Evolutionary conservation across 2,888 invertebrate species (phyloP), one percentile per base, ranked within the genome.

Genomic region (Lamellibrachia satsuma): DNA sequence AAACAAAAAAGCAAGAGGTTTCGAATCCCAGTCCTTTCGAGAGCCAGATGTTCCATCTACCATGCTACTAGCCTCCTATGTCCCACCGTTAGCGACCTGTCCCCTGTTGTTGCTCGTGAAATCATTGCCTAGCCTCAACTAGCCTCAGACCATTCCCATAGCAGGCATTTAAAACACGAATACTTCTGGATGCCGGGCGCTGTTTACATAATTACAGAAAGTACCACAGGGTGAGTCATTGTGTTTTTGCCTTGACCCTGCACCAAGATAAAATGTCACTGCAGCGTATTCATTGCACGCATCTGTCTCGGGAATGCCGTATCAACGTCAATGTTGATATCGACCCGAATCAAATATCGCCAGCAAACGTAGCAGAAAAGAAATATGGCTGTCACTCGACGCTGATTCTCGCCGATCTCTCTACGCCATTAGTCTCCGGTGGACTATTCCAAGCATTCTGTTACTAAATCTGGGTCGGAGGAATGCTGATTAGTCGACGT

Each of bases 241-340:
- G 3, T 75, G n/a, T 75, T 22, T 75, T 75, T 75, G 75, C 15
- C n/a, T 75, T 75, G 75, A 75, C 75, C 6, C 22, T 22, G 75
- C 75, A 15, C 22, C 75, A 75, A 75, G 75, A 75, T 75, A 75
- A 15, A 11, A 22, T 75, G n/a, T 75, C 75, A 15, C 15, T 75
- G 75, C 6, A 75, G n/a, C 75, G 22, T 75, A 15, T 11, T 6
- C 22, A 75, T 75, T 75, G n/a, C 75, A 75, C 75, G 75, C n/a
- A 75, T 75, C 75, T 75, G 15, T 75, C 75, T 75, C 75, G 75
- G 75, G 75, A 75, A 75, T 75, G n/a, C 75, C 22, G 75, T 22
- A 22, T 75, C 75, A 75, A 75, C 75, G 75, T 75, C 75, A 75
- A 75, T 75, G n/a, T 75, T 75, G 75, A 75, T 75, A 15, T 75